phyloP scores from a whole-genome alignment of 2,113 vertebrate genomes.

The Python bivittatus region DNA sequence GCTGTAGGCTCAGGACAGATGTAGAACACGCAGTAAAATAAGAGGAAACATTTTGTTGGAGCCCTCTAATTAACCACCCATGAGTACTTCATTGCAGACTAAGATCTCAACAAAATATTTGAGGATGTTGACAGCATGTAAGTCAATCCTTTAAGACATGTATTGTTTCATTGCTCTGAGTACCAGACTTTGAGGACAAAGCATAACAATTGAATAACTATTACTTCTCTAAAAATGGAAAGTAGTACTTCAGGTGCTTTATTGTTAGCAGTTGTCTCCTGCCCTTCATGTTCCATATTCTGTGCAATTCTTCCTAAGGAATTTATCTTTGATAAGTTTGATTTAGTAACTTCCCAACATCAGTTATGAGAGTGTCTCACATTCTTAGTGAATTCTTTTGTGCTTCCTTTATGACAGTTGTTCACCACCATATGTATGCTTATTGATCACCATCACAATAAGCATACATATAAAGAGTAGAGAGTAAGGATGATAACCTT shows the following conservation, averaged over 20 bases:
- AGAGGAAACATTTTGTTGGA: not conserved
- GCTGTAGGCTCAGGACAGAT: not conserved
- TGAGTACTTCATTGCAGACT: not conserved
- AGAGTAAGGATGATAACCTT: too few species aligned
- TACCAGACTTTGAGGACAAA: not conserved
- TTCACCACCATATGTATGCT: too few species aligned
- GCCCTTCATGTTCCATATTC: too few species aligned
- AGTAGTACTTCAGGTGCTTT: too few species aligned
- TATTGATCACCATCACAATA: too few species aligned
- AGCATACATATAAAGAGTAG: not conserved
- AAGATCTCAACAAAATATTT: not conserved
- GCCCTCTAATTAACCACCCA: not conserved
- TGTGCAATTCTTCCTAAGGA: too few species aligned
- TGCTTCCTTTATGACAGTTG: not conserved
- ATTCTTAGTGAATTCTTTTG: not conserved
- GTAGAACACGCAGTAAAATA: not conserved
- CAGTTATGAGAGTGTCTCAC: not conserved
- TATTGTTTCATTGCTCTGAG: not conserved
- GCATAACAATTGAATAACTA: too few species aligned
- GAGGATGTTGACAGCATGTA: not conserved
- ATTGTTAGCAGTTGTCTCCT: too few species aligned
- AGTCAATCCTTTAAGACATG: slow-evolving; percentile 1
- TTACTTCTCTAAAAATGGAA: too few species aligned
- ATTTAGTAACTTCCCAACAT: slow-evolving; percentile 3
- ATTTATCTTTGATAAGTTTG: not conserved